Conservation (phyloP, 2,888 invertebrate genomes). For the Nasonia oneida region DNA sequence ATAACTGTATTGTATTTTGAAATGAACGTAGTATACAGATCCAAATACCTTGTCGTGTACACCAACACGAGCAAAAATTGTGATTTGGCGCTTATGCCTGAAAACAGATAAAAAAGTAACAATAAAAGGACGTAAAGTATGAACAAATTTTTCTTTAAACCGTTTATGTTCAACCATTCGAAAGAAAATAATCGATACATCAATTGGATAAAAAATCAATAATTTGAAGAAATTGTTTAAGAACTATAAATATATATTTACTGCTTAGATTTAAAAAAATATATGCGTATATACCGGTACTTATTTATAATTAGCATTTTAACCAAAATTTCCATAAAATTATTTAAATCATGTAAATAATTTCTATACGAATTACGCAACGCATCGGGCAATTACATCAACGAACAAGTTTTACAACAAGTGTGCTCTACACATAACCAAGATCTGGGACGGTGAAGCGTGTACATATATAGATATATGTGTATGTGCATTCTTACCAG, state of each 20-base stretch:
- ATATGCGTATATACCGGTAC: not conserved
- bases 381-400: no score
- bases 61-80: constrained; percentile 35
- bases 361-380: no score
- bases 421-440: not conserved
- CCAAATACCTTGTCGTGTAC: constrained; percentile 27
- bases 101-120: not conserved
- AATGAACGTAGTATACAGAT: constrained; percentile 6
- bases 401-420: not conserved
- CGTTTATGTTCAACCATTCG: no score
- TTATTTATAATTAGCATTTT: no score
- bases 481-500: constrained; percentile 18
- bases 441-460: not conserved
- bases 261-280: no score
- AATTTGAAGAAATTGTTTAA: not conserved
- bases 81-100: constrained; percentile 42
- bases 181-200: not conserved
- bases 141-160: not conserved
- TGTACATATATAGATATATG: not conserved
- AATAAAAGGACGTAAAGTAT: not conserved
- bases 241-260: not conserved
- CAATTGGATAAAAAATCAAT: not conserved
- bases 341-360: no score
- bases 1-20: not conserved
- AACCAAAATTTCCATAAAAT: no score